Conservation (phyloP, 2,888 invertebrate genomes). For the Lepas anatifera region DNA sequence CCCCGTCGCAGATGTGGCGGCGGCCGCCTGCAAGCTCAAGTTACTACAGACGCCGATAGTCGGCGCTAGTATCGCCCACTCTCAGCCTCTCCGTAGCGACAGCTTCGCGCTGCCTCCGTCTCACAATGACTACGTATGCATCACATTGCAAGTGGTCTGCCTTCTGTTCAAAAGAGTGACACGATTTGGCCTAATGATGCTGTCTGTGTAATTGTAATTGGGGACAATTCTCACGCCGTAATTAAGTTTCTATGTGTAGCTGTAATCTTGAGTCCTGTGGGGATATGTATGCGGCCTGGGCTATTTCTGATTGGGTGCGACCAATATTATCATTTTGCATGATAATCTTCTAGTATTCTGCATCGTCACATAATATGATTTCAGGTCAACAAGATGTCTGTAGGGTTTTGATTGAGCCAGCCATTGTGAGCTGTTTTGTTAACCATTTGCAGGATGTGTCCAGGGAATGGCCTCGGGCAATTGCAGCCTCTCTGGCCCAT, state of each 20-base stretch:
- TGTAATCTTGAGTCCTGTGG: background rate
- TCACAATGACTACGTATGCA: too few species aligned
- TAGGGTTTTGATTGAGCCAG: too few species aligned
- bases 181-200: slow-evolving; percentile 50
- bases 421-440: too few species aligned
- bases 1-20: slow-evolving; percentile 45
- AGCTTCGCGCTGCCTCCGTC: slow-evolving; percentile 59
- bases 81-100: slow-evolving; percentile 60
- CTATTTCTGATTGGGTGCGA: background rate
- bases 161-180: slow-evolving; percentile 54
- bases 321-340: slow-evolving; percentile 5
- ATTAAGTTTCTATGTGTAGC: too few species aligned
- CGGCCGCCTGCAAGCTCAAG: slow-evolving; percentile 48
- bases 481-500: too few species aligned
- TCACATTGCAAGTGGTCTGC: too few species aligned
- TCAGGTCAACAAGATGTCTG: too few species aligned
- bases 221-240: too few species aligned
- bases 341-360: slow-evolving; percentile 1
- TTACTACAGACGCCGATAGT: slow-evolving; percentile 55
- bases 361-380: background rate
- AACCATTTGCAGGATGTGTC: too few species aligned
- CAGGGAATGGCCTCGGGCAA: too few species aligned
- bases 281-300: background rate
- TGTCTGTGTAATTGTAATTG: too few species aligned
- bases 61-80: slow-evolving; percentile 56